Evolutionary conservation across 2,113 vertebrate genomes (phyloP).

Genomic region (Pionites leucogaster): DNA sequence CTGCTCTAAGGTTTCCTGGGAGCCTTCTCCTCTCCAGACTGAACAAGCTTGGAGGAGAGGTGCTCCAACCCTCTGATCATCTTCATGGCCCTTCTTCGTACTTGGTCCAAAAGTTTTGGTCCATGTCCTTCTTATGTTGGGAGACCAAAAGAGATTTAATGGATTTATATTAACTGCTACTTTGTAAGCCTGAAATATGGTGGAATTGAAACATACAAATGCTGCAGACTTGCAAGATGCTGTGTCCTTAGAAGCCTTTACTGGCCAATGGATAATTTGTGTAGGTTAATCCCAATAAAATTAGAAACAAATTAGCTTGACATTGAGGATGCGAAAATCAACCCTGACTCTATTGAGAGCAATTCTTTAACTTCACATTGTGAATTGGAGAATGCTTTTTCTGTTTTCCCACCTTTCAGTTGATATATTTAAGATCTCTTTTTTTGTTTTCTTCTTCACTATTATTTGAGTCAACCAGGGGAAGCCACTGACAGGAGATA

Average conservation of each 20-base stretch:
- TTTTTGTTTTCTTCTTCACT: slow-evolving; percentile 46
- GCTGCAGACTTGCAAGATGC: neutral
- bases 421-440: slow-evolving; percentile 1
- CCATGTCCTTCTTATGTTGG: neutral
- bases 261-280: neutral
- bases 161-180: neutral
- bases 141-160: neutral
- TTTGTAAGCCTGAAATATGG: neutral
- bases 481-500: slow-evolving; percentile 73
- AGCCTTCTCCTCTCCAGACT: neutral
- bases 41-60: neutral
- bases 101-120: neutral
- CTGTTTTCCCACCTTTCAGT: neutral
- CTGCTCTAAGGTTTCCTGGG: neutral
- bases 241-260: neutral
- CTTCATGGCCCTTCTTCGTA: neutral
- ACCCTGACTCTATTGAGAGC: neutral
- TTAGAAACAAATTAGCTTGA: slow-evolving; percentile 39
- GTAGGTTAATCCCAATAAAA: slow-evolving; percentile 39
- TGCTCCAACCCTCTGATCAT: neutral
- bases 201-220: neutral
- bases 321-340: neutral
- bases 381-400: neutral
- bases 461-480: slow-evolving; percentile 71
- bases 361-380: neutral